Percentiles rank a stretch among this genome's conserved stretches.
Evolutionary conservation across 2,888 invertebrate species (phyloP).

Genomic region (Dasypolia templi): DNA sequence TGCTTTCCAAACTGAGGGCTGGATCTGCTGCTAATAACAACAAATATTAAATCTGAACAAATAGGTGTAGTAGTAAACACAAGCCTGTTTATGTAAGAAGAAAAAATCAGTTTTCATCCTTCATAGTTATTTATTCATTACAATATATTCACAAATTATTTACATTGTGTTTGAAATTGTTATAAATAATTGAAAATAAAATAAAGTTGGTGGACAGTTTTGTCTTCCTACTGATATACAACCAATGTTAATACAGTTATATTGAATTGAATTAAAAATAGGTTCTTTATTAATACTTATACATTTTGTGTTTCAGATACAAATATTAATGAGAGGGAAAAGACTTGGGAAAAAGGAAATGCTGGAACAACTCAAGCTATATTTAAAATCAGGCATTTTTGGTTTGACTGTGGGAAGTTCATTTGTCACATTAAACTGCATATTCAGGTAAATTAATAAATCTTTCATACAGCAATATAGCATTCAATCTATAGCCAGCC

Average conservation of each 20-base stretch:
- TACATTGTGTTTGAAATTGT: too few species aligned
- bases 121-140: not conserved
- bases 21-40: not conserved
- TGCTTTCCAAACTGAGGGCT: not conserved
- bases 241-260: too few species aligned
- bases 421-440: constrained; percentile 88
- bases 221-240: too few species aligned
- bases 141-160: too few species aligned
- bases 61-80: not conserved
- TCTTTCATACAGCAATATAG: not conserved
- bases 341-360: constrained; percentile 87
- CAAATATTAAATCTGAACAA: not conserved
- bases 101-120: not conserved
- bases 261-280: not conserved
- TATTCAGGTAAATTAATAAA: constrained; percentile 79
- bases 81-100: not conserved
- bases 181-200: too few species aligned
- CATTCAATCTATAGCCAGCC: not conserved
- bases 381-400: constrained; percentile 88
- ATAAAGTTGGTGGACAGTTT: too few species aligned
- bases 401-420: constrained; percentile 87
- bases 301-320: constrained; percentile 84
- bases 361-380: constrained; percentile 85
- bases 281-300: not conserved
- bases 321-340: constrained; percentile 89